Evolutionary conservation across 2,797 vertebrate genomes (phyloP).

Genomic region (Mus caroli): DNA sequence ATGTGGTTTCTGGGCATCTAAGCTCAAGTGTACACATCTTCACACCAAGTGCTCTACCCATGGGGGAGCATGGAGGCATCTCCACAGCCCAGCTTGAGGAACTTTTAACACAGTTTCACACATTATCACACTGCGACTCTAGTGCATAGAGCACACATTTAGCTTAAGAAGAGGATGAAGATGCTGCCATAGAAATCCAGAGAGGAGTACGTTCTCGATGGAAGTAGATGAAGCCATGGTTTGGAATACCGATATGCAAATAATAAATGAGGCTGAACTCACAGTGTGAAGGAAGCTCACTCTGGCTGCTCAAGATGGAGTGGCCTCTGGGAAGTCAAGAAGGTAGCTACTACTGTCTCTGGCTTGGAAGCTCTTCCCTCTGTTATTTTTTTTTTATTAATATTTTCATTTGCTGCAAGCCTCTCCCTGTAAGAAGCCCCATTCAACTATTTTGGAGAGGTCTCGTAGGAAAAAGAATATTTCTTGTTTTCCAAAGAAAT

Average conservation of each 20-base stretch:
- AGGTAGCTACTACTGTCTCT: not conserved
- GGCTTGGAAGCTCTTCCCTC: not conserved
- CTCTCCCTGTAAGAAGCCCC: slow-evolving; percentile 8
- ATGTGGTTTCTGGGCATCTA: not conserved
- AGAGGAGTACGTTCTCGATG: not conserved
- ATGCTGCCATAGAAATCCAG: not conserved
- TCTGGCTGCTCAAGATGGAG: not conserved
- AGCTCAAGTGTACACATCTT: not conserved
- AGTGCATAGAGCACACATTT: not conserved
- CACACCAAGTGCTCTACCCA: too few species aligned
- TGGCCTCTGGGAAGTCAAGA: not conserved
- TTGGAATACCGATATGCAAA: not conserved
- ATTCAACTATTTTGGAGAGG: slow-evolving; percentile 60
- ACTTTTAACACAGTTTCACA: not conserved
- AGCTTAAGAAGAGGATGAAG: not conserved
- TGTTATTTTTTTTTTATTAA: not conserved
- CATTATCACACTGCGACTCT: not conserved
- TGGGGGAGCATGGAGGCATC: not conserved
- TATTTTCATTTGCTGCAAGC: slow-evolving; percentile 5
- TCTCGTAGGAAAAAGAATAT: slow-evolving; percentile 55
- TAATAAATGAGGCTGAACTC: not conserved
- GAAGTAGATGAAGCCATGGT: not conserved
- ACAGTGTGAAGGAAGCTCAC: not conserved
- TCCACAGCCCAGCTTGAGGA: not conserved
- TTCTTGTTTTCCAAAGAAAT: slow-evolving; percentile 67